Base-by-base conservation (phyloP, 2,113 vertebrate genomes). In the Semicossyphus pulcher region DNA sequence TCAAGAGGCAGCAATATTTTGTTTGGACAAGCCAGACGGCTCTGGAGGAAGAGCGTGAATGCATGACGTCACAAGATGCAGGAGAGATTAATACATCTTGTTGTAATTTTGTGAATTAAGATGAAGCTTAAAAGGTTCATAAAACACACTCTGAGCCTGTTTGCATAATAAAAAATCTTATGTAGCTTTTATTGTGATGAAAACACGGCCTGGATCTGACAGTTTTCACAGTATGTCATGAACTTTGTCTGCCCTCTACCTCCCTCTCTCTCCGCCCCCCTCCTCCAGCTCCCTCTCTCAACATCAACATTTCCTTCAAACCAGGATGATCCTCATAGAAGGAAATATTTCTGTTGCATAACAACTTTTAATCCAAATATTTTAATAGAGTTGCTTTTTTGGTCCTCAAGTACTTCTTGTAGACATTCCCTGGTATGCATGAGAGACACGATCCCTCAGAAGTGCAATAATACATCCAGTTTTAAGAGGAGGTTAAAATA, bases 231-330 rank as follows among this genome's bases (percentile, higher is more conserved):
- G n/a, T n/a, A n/a, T n/a, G n/a, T n/a, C n/a, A n/a, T n/a, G n/a
- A n/a, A n/a, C n/a, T n/a, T n/a, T n/a, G n/a, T n/a, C 15, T 5
- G 26, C n/a, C 5, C 39, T 16, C 39, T 48, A 28, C 48, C 0
- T 37, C 57, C 18, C 8, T 7, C 25, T 8, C 60, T 20, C 29
- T 12, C 37, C n/a, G 5, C 16, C 44, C 10, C 15, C 21, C 7
- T 9, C 34, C 42, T 36, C 29, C 29, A 6, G 7, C 48, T 39
- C 15, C 7, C 14, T 39, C 37, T 45, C 28, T 34, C 31, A 75
- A 32, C 34, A 78, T 83, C 82, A 76, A 39, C 12, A 18, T 62
- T 80, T 83, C 66, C 69, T 41, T 20, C 63, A 44, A 53, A 26
- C 45, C 23, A 60, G 25, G 5, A 54, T 52, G 25, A 2, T 8